These are phyloP conservation scores for Ianthella basta DNA, from an alignment of 37 sponge, comb jelly and placozoan species.

Conservation along the genomic window DNA sequence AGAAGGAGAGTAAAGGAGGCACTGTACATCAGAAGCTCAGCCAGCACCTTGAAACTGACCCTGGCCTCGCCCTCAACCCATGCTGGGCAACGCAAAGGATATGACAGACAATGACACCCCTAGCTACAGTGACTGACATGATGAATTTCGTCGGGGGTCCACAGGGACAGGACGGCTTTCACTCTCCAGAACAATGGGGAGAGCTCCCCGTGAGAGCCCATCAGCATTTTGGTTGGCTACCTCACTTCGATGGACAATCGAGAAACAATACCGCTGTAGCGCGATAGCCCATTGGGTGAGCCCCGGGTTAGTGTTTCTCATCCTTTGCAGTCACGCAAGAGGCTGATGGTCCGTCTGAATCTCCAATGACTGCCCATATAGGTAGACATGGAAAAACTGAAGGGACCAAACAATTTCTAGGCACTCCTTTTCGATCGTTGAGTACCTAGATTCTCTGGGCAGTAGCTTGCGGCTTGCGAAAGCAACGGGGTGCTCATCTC, in stretches of 20 bases:
- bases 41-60: no score
- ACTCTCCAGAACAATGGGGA: not conserved
- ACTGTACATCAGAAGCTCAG: no score
- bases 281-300: not conserved
- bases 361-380: conserved; percentile 12
- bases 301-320: not conserved
- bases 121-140: no score
- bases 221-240: not conserved
- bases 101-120: no score
- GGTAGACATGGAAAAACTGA: conserved; percentile 24
- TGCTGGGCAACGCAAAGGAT: no score
- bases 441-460: conserved; percentile 22
- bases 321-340: not conserved
- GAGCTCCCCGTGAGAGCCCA: not conserved
- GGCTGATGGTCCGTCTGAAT: conserved; percentile 30
- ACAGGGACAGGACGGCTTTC: no score
- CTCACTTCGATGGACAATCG: not conserved
- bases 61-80: no score
- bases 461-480: conserved; percentile 16
- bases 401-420: conserved; percentile 23
- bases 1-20: no score
- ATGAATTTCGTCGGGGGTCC: no score
- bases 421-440: conserved; percentile 43
- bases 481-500: conserved; percentile 41
- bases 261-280: not conserved